Evolutionary conservation across 2,888 invertebrate species (phyloP).

Genomic region (Agelastica alni): DNA sequence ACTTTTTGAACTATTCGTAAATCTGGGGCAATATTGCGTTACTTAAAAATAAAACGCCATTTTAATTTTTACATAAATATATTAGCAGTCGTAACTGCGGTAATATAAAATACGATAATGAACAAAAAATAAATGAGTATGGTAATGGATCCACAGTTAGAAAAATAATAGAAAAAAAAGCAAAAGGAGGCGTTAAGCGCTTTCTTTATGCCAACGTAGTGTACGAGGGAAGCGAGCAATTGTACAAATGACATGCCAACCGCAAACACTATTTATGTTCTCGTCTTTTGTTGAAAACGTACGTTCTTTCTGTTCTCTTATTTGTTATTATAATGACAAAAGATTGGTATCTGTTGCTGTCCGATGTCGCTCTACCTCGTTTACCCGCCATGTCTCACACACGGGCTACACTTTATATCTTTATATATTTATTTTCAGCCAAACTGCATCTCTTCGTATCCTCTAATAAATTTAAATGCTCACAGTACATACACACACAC

Average conservation of each 20-base stretch:
- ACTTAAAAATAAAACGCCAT: too few species aligned
- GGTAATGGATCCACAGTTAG: too few species aligned
- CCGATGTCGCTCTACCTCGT: slow-evolving; percentile 52
- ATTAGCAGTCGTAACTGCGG: too few species aligned
- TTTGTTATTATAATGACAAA: slow-evolving; percentile 58
- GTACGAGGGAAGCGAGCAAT: slow-evolving; percentile 18
- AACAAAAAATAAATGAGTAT: too few species aligned
- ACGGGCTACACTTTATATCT: slow-evolving; percentile 47
- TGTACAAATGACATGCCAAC: slow-evolving; percentile 18
- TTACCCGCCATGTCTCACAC: slow-evolving; percentile 49
- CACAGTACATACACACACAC: slow-evolving; percentile 23
- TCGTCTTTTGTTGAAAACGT: slow-evolving; percentile 48
- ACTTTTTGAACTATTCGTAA: too few species aligned
- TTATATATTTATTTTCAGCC: slow-evolving; percentile 41
- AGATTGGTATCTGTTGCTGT: slow-evolving; percentile 53
- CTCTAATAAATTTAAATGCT: slow-evolving; percentile 35
- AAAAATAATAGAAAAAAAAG: too few species aligned
- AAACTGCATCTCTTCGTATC: slow-evolving; percentile 22
- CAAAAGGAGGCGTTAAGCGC: slow-evolving; percentile 1
- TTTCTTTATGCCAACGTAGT: slow-evolving; percentile 22
- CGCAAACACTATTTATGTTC: slow-evolving; percentile 48
- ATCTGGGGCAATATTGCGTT: too few species aligned
- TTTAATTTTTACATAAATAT: too few species aligned
- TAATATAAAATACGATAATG: too few species aligned
- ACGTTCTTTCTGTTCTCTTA: slow-evolving; percentile 54